Base-by-base conservation (phyloP, 1,140 invertebrate genomes). In the Drosophila equinoxialis region DNA sequence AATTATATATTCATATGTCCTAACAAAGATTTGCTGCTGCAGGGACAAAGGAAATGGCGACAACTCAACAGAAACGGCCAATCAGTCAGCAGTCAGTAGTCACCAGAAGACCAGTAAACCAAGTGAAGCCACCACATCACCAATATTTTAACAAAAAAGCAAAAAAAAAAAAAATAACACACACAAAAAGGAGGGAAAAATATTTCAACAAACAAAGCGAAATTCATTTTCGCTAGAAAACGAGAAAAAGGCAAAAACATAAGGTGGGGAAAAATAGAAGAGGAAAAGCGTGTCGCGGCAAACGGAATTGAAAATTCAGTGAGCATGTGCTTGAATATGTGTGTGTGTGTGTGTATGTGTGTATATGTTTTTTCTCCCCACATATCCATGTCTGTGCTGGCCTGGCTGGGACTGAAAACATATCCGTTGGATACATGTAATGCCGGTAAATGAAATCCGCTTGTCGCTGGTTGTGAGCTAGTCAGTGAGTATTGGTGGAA, bases 381-480 rank as follows among this genome's bases (percentile, higher is more conserved):
- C 83, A 76, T 86, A 86, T 87, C 83, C 83, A 89, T 89, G 84
- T 83, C 82, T 74, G 81, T 67, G 82, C 17, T 51, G 62, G 79
- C 67, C 65, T 75, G 71, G 73, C 71, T 64, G 69, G 80, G 71
- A 84, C 84, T 89, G 57, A 83, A 87, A 87, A 83, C 83, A 87
- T 87, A 87, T 87, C 84, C 84, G 77, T 83, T 79, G 83, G 83
- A 87, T 87, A 89, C 84, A 87, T 87, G 83, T 87, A 87, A 87
- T 87, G 84, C 83, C 83, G 83, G 83, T 87, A 87, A 87, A 87
- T 87, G 83, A 87, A 89, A 87, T 87, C 83, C 83, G 83, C 83
- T 87, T 86, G 76, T 86, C 83, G 83, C 80, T 82, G 74, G 72
- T 68, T 39, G 57, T 10, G 42, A 39, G 33, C 35, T 55, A 57